Evolutionary conservation across 2,888 invertebrate genomes (phyloP).

Genomic region (Pristionchus japonicus): DNA sequence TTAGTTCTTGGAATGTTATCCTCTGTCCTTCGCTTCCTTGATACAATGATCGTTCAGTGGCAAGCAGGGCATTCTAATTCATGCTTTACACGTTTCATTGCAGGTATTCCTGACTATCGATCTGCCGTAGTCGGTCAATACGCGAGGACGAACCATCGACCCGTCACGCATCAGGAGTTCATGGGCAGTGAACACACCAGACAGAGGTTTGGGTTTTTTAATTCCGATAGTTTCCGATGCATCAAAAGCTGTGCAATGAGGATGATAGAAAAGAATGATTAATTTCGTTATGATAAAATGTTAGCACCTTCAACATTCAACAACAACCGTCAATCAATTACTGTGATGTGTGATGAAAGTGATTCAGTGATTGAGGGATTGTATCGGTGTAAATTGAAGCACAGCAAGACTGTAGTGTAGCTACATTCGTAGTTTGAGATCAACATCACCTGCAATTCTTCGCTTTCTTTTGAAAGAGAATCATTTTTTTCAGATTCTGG

Average conservation of each 20-base stretch:
- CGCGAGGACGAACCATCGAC: conserved; percentile 82
- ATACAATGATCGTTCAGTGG: too few relatives aligned
- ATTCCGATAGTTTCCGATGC: neutral
- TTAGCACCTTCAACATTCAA: neutral
- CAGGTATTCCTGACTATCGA: conserved; percentile 83
- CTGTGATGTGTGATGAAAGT: neutral
- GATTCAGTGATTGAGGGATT: neutral
- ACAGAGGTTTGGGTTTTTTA: conserved; percentile 51
- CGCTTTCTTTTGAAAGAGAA: too few relatives aligned
- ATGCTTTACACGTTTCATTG: conserved; percentile 9
- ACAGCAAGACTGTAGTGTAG: neutral
- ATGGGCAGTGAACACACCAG: conserved; percentile 74
- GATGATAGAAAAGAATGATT: neutral
- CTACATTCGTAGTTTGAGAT: neutral
- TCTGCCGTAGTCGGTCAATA: conserved; percentile 68
- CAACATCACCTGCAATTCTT: too few relatives aligned
- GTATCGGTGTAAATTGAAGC: neutral
- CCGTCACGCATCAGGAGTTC: conserved; percentile 90
- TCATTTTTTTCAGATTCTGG: conserved; percentile 87
- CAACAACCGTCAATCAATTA: conserved; percentile 3
- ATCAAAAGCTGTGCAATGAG: too few relatives aligned
- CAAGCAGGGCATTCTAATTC: too few relatives aligned
- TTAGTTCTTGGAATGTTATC: too few relatives aligned
- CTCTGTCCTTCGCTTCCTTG: too few relatives aligned
- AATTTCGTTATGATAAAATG: neutral